phyloP scores from a whole-genome alignment of 2,797 vertebrate species.

The Pseudomugil tenellus region DNA sequence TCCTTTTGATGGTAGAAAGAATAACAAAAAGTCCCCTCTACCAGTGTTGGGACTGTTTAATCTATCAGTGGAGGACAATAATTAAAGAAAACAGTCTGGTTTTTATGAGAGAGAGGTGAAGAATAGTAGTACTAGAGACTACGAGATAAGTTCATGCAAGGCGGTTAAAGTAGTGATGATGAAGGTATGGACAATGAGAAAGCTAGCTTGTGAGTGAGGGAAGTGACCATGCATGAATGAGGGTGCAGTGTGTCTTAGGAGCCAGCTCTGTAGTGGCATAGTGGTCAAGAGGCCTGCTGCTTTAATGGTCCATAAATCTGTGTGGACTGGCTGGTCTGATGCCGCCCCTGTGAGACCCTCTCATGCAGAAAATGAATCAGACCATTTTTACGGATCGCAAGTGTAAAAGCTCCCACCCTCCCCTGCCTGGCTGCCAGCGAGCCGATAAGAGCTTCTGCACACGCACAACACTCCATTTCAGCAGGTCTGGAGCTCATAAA shows the following conservation, averaged over 20 bases:
- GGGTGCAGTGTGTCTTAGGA: slow-evolving; percentile 72
- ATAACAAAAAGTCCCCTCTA: slow-evolving; percentile 6
- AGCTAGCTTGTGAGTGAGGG: slow-evolving; percentile 63
- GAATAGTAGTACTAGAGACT: slow-evolving; percentile 58
- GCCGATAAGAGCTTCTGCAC: slow-evolving; percentile 89
- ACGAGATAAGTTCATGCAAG: slow-evolving; percentile 65
- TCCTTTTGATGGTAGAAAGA: slow-evolving; percentile 28
- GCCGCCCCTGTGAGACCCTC: slow-evolving; percentile 91
- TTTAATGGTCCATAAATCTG: slow-evolving; percentile 99
- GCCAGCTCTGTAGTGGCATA: slow-evolving; percentile 73
- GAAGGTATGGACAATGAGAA: slow-evolving; percentile 72
- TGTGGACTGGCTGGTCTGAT: slow-evolving; percentile 86
- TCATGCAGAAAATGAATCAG: slow-evolving; percentile 97
- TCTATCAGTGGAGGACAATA: slow-evolving; percentile 27
- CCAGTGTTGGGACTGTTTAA: slow-evolving; percentile 22
- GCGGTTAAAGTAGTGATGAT: slow-evolving; percentile 70
- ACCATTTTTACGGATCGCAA: slow-evolving; percentile 89
- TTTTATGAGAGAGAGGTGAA: slow-evolving; percentile 34
- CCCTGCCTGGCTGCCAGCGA: slow-evolving; percentile 83
- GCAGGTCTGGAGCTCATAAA: slow-evolving; percentile 88
- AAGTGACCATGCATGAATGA: slow-evolving; percentile 68
- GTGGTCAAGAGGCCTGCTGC: slow-evolving; percentile 88
- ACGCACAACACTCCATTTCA: slow-evolving; percentile 84
- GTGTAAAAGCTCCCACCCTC: slow-evolving; percentile 78
- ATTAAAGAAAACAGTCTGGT: slow-evolving; percentile 38